Evolutionary conservation across 2,888 invertebrate genomes (phyloP), one percentile per base, ranked within the genome.

Genomic region (Lordiphosa fenestrarum): DNA sequence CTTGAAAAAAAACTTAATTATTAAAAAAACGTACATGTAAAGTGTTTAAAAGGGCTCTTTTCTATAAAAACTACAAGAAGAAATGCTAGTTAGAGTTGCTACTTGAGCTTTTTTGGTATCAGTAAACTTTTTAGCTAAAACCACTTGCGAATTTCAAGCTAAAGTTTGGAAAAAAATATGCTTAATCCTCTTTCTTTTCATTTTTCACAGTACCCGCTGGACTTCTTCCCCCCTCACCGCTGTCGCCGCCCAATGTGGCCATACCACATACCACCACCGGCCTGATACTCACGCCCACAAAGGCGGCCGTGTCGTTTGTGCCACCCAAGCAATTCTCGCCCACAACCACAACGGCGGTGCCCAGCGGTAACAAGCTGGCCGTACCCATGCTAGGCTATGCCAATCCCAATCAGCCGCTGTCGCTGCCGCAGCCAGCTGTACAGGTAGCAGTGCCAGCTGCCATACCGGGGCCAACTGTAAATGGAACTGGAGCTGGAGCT

Each of bases 171-270:
- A 13, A 7, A 5, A 7, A 7, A 21, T 2, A 19, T n/a, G 9
- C 6, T 10, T 33, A 19, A 21, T 6, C 7, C 4, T n/a, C 9
- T 13, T 2, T 6, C 7, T 33, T 19, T 33, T n/a, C 9, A 3
- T 1, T 4, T 10, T 33, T 12, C 13, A 33, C 9, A 88, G 88
- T 88, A 88, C 66, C 86, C 89, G 12, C 61, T 89, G 64, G 88
- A 88, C 64, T 89, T 86, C 85, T 80, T 66, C 73, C 84, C 10
- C 76, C 86, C 0, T 85, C 87, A 35, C 74, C 87, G 25, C 67
- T 88, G 6, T 86, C 86, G 49, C 84, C 87, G 21, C 70, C 80
- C 25, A 80, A 65, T 9, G 71, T 83, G 33, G 65, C 70, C 40
- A 71, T 83, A 35, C 51, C 70, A 12, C 65, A 56, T 41, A 54